Evolutionary conservation across 2,797 vertebrate genomes (phyloP).

Genomic region (Buphagus erythrorhynchus): DNA sequence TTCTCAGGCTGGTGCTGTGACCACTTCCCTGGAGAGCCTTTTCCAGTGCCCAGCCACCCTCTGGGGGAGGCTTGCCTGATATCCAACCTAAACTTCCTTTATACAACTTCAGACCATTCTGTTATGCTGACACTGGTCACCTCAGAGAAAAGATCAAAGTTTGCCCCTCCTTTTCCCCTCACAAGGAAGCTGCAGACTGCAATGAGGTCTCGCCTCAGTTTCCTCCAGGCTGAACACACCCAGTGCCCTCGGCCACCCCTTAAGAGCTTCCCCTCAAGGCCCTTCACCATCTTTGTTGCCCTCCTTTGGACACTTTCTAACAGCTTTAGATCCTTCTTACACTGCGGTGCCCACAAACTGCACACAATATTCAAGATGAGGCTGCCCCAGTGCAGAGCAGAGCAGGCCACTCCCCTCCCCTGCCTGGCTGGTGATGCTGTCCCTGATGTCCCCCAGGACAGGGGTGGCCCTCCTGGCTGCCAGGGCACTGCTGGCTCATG

Average conservation of each 20-base stretch:
- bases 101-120: not conserved
- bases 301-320: not conserved
- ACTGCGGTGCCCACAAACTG: not conserved
- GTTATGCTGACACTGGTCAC: not conserved
- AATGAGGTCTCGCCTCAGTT: fast-evolving
- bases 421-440: fast-evolving
- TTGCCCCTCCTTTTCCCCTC: not conserved
- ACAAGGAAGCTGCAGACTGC: not conserved
- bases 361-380: fast-evolving
- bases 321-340: not conserved
- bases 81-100: not conserved
- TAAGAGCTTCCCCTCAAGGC: not conserved
- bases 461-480: fast-evolving
- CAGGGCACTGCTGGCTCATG: not conserved
- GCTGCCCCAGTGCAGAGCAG: fast-evolving
- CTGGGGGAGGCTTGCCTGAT: not conserved
- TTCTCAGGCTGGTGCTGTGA: not conserved
- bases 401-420: not conserved
- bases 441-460: not conserved
- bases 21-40: too few relatives aligned
- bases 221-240: not conserved
- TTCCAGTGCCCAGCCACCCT: fast-evolving
- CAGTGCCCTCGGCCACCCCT: not conserved
- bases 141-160: not conserved
- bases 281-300: not conserved